Conservation (phyloP, 2,888 invertebrate genomes). For the Nymphalis urticae region DNA sequence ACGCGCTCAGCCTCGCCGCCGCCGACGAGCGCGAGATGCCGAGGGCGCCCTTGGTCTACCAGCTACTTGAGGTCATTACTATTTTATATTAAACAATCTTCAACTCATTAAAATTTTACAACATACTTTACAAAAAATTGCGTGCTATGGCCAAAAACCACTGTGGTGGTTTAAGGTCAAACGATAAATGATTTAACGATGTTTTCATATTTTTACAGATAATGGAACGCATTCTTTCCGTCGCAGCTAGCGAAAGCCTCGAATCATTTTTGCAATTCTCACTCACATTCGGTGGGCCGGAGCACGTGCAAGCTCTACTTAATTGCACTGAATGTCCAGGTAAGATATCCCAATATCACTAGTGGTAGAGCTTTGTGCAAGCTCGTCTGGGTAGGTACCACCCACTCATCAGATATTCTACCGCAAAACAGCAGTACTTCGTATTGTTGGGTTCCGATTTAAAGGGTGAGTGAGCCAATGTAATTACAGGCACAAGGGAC, state of each 20-base stretch:
- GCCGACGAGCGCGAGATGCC: conserved; percentile 84
- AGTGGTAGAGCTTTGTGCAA: too few species aligned
- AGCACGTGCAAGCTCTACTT: conserved; percentile 92
- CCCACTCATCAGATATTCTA: too few species aligned
- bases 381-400: too few species aligned
- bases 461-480: too few species aligned
- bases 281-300: conserved; percentile 92
- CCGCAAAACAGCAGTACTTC: too few species aligned
- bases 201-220: conserved; percentile 80
- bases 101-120: too few species aligned
- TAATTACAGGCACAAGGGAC: too few species aligned
- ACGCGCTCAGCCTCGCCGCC: conserved; percentile 88
- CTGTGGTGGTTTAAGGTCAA: too few species aligned
- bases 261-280: conserved; percentile 93
- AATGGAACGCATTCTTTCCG: conserved; percentile 96
- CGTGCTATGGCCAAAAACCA: too few species aligned
- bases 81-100: not conserved
- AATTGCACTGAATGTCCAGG: conserved; percentile 89
- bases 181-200: not conserved
- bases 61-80: conserved; percentile 87
- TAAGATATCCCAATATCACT: conserved; percentile 41
- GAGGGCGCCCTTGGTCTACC: conserved; percentile 92
- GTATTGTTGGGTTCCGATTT: too few species aligned
- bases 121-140: too few species aligned
- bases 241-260: conserved; percentile 92